A percentile compares a stretch with the other conserved stretches of the same genome.
Conservation (phyloP, 1,140 invertebrate genomes). For the Melitaea cinxia region DNA sequence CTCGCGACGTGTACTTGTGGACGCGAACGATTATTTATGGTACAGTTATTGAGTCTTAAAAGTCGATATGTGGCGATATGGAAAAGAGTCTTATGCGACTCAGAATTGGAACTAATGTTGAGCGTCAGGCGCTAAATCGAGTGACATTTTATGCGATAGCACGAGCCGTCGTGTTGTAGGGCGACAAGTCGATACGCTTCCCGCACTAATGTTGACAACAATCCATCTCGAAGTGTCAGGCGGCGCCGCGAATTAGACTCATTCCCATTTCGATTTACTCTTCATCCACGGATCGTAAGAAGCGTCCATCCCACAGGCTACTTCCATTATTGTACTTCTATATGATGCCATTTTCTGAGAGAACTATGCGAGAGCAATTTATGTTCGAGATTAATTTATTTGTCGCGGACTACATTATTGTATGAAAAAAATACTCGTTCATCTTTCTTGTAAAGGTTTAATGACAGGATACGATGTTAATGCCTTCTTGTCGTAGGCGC, state of each 20-base stretch:
- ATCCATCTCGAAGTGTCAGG: slow-evolving; percentile 76
- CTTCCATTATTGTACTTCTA: slow-evolving; percentile 55
- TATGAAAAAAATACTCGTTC: slow-evolving; percentile 53
- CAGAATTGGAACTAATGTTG: slow-evolving; percentile 42
- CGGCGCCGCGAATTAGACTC: slow-evolving; percentile 74
- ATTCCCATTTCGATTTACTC: slow-evolving; percentile 78
- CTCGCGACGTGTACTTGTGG: slow-evolving; percentile 61
- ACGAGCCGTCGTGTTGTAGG: slow-evolving; percentile 39
- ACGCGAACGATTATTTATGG: slow-evolving; percentile 58
- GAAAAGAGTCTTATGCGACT: slow-evolving; percentile 58
- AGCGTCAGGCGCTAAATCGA: slow-evolving; percentile 4
- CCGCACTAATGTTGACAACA: slow-evolving; percentile 79
- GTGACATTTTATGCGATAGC: slow-evolving; percentile 24
- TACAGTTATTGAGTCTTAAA: slow-evolving; percentile 56
- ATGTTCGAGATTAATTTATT: slow-evolving; percentile 65
- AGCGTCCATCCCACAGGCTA: slow-evolving; percentile 45
- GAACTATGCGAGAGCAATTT: slow-evolving; percentile 66
- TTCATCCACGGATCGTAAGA: slow-evolving; percentile 55
- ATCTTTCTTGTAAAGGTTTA: slow-evolving; percentile 65
- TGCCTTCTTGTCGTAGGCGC: slow-evolving; percentile 45
- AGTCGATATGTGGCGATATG: slow-evolving; percentile 27
- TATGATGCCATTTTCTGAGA: slow-evolving; percentile 46
- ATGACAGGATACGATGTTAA: slow-evolving; percentile 75
- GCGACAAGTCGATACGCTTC: slow-evolving; percentile 73
- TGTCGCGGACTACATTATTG: slow-evolving; percentile 66